Evolutionary conservation across 1,140 invertebrate genomes (phyloP).

Genomic region (Ips nitidus): DNA sequence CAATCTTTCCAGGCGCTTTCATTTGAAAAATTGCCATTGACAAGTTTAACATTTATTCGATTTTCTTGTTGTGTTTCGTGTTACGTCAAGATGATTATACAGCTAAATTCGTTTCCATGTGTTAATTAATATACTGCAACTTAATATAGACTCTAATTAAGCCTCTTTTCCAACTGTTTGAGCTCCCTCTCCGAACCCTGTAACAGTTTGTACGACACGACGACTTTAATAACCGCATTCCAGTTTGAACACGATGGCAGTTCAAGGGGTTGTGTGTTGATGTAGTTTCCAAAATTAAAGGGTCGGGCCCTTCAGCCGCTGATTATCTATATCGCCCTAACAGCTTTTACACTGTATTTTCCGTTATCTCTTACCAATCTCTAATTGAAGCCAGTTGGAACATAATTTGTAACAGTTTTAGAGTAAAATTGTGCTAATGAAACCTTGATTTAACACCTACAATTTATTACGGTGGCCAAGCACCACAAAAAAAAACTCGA

Average conservation of each 20-base stretch:
- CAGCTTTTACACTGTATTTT: conserved; percentile 4
- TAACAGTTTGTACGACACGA: conserved; percentile 17
- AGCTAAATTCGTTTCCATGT: too few species aligned
- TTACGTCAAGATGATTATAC: too few species aligned
- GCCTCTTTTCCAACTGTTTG: conserved; percentile 9
- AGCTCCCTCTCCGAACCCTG: conserved; percentile 5
- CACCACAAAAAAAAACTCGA: too few species aligned
- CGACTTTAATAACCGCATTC: conserved; percentile 15
- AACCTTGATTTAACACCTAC: background rate
- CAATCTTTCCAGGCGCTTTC: background rate
- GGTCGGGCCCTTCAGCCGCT: conserved; percentile 1
- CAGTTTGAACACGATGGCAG: conserved; percentile 10
- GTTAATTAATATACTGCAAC: too few species aligned
- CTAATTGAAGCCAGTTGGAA: background rate
- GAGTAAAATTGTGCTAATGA: conserved; percentile 5
- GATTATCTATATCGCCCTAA: conserved; percentile 11
- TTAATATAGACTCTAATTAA: conserved; percentile 14
- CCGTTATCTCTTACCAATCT: background rate
- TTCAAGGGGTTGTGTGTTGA: conserved; percentile 20
- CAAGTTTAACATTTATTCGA: background rate
- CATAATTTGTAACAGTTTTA: conserved; percentile 9
- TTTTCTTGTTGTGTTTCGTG: too few species aligned
- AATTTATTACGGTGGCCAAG: too few species aligned
- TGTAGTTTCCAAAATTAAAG: conserved; percentile 15
- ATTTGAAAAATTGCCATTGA: background rate